Evolutionary conservation across 1,140 invertebrate genomes (phyloP), one percentile per base, ranked within the genome.

Genomic region (Aphelinus atriplicis): DNA sequence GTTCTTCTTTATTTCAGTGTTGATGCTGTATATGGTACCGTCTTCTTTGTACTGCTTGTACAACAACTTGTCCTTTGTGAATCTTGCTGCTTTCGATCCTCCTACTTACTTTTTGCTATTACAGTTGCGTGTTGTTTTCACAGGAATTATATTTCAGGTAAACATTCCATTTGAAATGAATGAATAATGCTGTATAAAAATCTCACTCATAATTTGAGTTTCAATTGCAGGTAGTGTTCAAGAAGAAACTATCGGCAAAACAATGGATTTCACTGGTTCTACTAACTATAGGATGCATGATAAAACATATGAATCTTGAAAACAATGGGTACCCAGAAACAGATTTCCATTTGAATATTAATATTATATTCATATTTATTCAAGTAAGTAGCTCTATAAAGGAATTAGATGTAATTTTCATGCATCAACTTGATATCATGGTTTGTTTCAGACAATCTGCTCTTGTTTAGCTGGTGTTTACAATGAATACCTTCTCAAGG

Each of bases 391-490:
- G 50, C 26, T 26, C 26, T 26, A 26, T 26, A 26, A 26, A 51
- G 71, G n/a, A 60, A 51, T n/a, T 47, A 43, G 5, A 58, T 60
- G 62, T 45, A n/a, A 51, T 55, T 3, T 42, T 9, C 1, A 42
- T 26, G 26, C 26, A 26, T 26, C 26, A 26, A 26, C 26, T 26
- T 26, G 26, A 26, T 26, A 26, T 26, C 26, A 26, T 26, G 26
- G 26, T 26, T 72, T 48, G 58, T 91, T 94, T 57, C 93, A 98
- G 91, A 94, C 96, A 48, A 91, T 97, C 75, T 97, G 94, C 80
- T 98, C 97, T 0, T 98, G 96, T 79, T 88, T 97, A 79, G 97
- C 97, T 10, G 97, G 97, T 26, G 97, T 98, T 7, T 99, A 98
- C 85, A 98, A 98, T 86, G 97, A 99, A 86, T 97, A 96, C 88